These are phyloP conservation scores for Coendou prehensilis DNA, from an alignment of 2,797 vertebrate species.

Conservation along the genomic window DNA sequence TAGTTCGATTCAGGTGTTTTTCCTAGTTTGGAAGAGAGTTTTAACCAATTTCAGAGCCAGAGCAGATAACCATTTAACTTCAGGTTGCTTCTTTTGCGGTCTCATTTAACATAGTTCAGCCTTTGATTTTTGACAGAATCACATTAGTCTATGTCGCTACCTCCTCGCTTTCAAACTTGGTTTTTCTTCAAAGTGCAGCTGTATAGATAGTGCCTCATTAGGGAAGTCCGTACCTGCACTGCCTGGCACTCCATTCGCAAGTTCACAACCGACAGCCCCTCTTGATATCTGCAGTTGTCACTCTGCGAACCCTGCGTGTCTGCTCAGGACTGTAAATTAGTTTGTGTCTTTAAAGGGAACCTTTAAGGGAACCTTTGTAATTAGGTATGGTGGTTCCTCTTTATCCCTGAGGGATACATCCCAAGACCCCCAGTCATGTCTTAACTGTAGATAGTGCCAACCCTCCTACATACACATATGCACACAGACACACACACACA, in stretches of 20 bases:
- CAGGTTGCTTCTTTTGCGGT: not conserved
- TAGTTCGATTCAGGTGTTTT: not conserved
- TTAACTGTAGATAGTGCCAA: not conserved
- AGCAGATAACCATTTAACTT: not conserved
- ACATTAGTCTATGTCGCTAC: not conserved
- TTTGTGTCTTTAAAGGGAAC: constrained; percentile 24
- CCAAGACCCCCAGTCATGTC: not conserved
- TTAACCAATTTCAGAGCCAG: not conserved
- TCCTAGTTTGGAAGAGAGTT: not conserved
- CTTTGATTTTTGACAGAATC: constrained; percentile 14
- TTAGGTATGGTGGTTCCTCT: not conserved
- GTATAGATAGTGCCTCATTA: constrained; percentile 36
- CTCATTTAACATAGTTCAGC: not conserved
- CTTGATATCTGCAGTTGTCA: not conserved
- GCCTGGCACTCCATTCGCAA: not conserved
- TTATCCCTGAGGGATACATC: too few species aligned
- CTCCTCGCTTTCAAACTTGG: not conserved
- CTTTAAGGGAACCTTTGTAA: not conserved
- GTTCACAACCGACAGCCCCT: not conserved
- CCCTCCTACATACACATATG: not conserved
- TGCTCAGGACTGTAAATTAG: not conserved
- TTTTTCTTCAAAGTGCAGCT: constrained; percentile 6
- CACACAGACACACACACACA: not conserved
- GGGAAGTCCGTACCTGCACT: not conserved
- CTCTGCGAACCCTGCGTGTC: not conserved